Percentiles rank a stretch among this genome's conserved stretches.
Evolutionary conservation across 2,888 invertebrate genomes (phyloP).

Genomic region (Dendrolimus houi): DNA sequence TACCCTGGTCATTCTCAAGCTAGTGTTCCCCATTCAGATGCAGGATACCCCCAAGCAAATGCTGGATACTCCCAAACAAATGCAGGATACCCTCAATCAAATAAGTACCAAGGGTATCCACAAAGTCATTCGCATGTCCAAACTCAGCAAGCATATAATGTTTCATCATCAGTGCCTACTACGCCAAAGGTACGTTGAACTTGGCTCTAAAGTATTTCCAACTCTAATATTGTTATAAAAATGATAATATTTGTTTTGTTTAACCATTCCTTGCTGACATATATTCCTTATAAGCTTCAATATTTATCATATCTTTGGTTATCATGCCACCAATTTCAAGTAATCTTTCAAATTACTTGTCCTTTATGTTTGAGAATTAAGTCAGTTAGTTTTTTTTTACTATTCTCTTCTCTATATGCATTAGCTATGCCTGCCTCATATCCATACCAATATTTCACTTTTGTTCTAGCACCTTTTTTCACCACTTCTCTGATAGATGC

Average conservation of each 20-base stretch:
- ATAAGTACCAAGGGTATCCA: slow-evolving; percentile 45
- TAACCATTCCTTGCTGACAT: too few species aligned
- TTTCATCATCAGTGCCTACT: slow-evolving; percentile 32
- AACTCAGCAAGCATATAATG: slow-evolving; percentile 37
- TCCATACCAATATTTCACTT: too few species aligned
- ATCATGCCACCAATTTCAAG: too few species aligned
- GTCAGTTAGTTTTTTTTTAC: too few species aligned
- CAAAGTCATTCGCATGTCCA: slow-evolving; percentile 30
- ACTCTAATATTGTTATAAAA: neutral
- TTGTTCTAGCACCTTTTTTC: too few species aligned
- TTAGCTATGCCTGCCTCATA: too few species aligned
- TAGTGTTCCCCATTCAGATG: slow-evolving; percentile 19
- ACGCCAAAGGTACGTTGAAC: slow-evolving; percentile 48
- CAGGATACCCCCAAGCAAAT: slow-evolving; percentile 15
- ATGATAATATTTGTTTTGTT: neutral
- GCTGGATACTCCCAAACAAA: slow-evolving; percentile 23
- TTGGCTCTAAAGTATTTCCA: slow-evolving; percentile 9
- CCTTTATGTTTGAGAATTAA: too few species aligned
- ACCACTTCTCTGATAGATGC: too few species aligned
- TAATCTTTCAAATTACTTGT: too few species aligned
- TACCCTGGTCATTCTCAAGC: slow-evolving; percentile 14
- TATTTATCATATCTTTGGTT: too few species aligned
- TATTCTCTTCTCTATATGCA: too few species aligned
- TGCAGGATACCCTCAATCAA: slow-evolving; percentile 30
- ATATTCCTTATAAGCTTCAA: too few species aligned